Conservation (phyloP, 2,888 invertebrate genomes). For the Chirona hameri region DNA sequence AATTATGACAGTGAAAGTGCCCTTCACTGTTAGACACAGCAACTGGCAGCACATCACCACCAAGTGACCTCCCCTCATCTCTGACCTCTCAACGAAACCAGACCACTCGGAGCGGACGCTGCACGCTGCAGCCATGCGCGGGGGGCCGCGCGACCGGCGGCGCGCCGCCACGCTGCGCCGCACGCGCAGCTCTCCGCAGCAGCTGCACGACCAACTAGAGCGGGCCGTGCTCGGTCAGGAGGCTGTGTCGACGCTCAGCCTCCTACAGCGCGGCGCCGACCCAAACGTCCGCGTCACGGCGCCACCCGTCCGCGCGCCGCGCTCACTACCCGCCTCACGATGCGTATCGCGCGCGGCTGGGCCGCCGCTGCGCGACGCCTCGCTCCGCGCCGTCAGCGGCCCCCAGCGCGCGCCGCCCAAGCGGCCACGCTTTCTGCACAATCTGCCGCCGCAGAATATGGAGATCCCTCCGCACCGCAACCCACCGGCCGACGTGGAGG, state of each 20-base stretch:
- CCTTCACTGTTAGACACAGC: too few species aligned
- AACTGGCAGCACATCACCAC: too few species aligned
- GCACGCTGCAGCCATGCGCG: slow-evolving; percentile 87
- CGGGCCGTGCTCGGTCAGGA: slow-evolving; percentile 75
- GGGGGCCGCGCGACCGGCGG: slow-evolving; percentile 95
- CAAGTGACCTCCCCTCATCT: too few species aligned
- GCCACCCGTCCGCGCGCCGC: slow-evolving; percentile 97
- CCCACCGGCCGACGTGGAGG: not conserved
- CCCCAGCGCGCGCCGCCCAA: not conserved
- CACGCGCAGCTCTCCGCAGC: slow-evolving; percentile 51
- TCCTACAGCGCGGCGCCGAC: slow-evolving; percentile 90
- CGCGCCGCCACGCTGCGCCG: slow-evolving; percentile 92
- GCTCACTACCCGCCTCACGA: slow-evolving; percentile 71
- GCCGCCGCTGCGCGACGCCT: slow-evolving; percentile 56
- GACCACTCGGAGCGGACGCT: too few species aligned
- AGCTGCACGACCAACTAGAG: slow-evolving; percentile 70
- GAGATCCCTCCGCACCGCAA: not conserved
- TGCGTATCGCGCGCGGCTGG: slow-evolving; percentile 60
- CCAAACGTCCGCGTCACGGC: slow-evolving; percentile 97
- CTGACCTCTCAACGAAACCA: too few species aligned
- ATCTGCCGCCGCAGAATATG: not conserved
- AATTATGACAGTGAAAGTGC: too few species aligned
- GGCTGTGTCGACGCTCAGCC: slow-evolving; percentile 91
- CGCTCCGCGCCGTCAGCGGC: not conserved
- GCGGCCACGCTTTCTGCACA: too few species aligned